phyloP scores from a whole-genome alignment of 2,113 vertebrate genomes.

The Sceloporus tristichus region DNA sequence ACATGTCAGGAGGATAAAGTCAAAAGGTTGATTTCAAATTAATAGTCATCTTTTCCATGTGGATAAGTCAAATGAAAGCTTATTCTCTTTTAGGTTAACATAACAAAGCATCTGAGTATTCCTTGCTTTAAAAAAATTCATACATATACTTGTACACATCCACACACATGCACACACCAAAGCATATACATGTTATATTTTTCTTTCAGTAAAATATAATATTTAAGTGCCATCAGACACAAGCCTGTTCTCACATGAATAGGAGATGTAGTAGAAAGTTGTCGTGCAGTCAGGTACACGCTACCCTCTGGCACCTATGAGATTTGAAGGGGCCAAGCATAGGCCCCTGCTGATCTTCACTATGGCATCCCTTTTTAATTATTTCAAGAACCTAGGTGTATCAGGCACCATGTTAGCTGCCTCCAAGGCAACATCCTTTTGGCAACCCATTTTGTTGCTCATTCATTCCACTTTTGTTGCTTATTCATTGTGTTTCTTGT shows the following conservation, averaged over 20 bases:
- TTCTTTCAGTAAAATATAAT: not conserved
- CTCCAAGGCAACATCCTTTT: not conserved
- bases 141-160: too few species aligned
- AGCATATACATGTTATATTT: not conserved
- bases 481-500: not conserved
- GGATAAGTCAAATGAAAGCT: not conserved
- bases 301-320: too few species aligned
- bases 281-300: not conserved
- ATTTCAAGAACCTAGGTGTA: not conserved
- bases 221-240: not conserved
- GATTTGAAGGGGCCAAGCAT: not conserved
- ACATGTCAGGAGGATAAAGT: not conserved
- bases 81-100: not conserved
- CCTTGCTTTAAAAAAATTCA: too few species aligned
- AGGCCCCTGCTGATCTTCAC: not conserved
- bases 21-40: not conserved
- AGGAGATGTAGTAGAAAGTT: not conserved
- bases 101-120: not conserved
- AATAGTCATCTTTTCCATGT: slow-evolving; percentile 30
- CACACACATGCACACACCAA: too few species aligned
- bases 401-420: not conserved
- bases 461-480: too few species aligned
- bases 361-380: not conserved
- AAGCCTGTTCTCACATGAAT: not conserved
- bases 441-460: too few species aligned